Percentiles rank a stretch among this genome's conserved stretches.
These are phyloP conservation scores for Cyphomyrus plagiostoma DNA, from an alignment of 2,113 vertebrate species.

Conservation along the genomic window DNA sequence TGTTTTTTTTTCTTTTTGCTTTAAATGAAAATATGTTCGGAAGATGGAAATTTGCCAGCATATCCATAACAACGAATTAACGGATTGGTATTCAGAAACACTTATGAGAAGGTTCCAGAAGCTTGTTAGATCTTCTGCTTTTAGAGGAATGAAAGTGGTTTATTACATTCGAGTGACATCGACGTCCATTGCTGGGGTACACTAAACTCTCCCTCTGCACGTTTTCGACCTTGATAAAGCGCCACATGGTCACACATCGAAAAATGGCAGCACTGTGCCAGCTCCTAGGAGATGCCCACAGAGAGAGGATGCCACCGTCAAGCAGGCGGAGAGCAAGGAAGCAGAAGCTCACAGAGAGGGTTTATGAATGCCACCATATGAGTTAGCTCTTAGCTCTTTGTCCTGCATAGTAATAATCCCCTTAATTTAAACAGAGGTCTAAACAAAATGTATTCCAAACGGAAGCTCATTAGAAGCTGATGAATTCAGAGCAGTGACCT, in stretches of 20 bases:
- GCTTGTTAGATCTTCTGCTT: background rate
- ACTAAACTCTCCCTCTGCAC: background rate
- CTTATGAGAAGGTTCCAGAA: background rate
- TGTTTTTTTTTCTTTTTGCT: background rate
- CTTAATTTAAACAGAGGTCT: background rate
- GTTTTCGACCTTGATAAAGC: background rate
- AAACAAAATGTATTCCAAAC: background rate
- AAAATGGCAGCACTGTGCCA: background rate
- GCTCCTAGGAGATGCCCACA: background rate
- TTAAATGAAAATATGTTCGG: slow-evolving; percentile 10
- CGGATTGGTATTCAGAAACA: background rate
- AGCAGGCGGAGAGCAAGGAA: background rate
- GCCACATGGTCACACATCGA: background rate
- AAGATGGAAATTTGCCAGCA: slow-evolving; percentile 8
- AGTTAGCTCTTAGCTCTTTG: background rate
- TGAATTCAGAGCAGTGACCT: background rate
- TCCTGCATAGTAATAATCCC: background rate
- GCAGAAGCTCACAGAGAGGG: background rate
- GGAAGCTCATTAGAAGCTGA: background rate
- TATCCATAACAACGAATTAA: slow-evolving; percentile 5
- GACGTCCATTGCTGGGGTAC: background rate
- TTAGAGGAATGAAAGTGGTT: background rate
- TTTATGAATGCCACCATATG: background rate
- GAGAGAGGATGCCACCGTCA: background rate
- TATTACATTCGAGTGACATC: background rate